Percentiles rank a stretch among this genome's conserved stretches.
These are phyloP conservation scores for Boleophthalmus pectinirostris DNA, from an alignment of 2,113 vertebrate genomes.

Conservation along the genomic window DNA sequence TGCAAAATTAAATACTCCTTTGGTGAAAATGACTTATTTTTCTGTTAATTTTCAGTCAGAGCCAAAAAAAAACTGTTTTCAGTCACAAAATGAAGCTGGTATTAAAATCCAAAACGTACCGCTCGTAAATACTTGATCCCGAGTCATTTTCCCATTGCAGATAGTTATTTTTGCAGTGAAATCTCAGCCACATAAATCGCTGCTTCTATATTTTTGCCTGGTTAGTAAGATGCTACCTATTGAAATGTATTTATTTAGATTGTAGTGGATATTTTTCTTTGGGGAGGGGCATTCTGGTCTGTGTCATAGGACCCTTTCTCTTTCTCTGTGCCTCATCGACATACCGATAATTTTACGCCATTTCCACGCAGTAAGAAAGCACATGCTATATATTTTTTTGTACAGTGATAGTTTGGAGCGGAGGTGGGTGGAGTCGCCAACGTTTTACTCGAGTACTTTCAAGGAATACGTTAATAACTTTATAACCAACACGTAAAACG, in stretches of 20 bases:
- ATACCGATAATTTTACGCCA: not conserved
- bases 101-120: no score
- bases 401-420: no score
- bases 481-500: no score
- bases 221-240: constrained; percentile 43
- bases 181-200: constrained; percentile 30
- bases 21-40: not conserved
- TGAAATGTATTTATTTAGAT: constrained; percentile 39
- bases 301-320: no score
- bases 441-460: no score
- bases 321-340: not conserved
- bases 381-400: not conserved
- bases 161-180: not conserved
- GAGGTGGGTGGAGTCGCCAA: not conserved
- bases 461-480: no score
- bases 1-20: not conserved
- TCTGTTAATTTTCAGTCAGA: no score
- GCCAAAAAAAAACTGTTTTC: no score
- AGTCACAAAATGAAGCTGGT: no score
- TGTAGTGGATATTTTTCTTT: constrained; percentile 36
- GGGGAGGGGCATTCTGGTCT: not conserved
- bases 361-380: not conserved
- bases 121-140: no score
- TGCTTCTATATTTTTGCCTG: constrained; percentile 12
- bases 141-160: not conserved